phyloP scores from a whole-genome alignment of 1,140 invertebrate species.

The Cydia amplana region DNA sequence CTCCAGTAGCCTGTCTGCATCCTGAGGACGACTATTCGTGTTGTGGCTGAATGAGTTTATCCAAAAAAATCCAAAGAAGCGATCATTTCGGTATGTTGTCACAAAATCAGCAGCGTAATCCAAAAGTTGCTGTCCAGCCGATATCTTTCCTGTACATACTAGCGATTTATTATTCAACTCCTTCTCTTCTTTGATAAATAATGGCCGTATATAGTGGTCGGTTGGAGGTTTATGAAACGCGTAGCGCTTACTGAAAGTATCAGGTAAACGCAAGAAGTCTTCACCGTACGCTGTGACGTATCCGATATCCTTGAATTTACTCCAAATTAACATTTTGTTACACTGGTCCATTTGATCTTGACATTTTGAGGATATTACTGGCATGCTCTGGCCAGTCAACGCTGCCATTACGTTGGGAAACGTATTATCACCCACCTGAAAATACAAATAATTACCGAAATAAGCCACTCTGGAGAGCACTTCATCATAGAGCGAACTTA shows the following conservation, averaged over 20 bases:
- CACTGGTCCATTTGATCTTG: slow-evolving; percentile 79
- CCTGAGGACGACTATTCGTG: slow-evolving; percentile 80
- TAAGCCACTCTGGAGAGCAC: too few species aligned
- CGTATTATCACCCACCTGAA: slow-evolving; percentile 86
- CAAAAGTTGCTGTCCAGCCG: slow-evolving; percentile 80
- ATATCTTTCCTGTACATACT: slow-evolving; percentile 81
- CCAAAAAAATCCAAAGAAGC: slow-evolving; percentile 87
- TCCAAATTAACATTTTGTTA: slow-evolving; percentile 65
- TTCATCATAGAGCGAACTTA: too few species aligned
- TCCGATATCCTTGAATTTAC: slow-evolving; percentile 60
- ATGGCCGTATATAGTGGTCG: slow-evolving; percentile 87
- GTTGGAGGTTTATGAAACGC: slow-evolving; percentile 79
- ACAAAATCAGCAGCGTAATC: slow-evolving; percentile 83
- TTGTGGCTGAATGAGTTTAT: slow-evolving; percentile 86
- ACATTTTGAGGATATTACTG: slow-evolving; percentile 72
- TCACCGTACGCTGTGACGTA: slow-evolving; percentile 75
- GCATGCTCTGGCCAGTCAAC: slow-evolving; percentile 83
- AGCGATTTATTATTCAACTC: slow-evolving; percentile 51
- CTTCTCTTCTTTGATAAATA: slow-evolving; percentile 81
- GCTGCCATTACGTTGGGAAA: slow-evolving; percentile 91
- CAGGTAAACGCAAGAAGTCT: slow-evolving; percentile 63
- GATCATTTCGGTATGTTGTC: slow-evolving; percentile 78
- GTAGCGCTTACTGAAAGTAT: slow-evolving; percentile 66
- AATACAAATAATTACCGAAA: slow-evolving; percentile 32
- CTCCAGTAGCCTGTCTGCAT: slow-evolving; percentile 81